Evolutionary conservation across 2,888 invertebrate species (phyloP), one percentile per base, ranked within the genome.

Genomic region (Napeogenes inachia): DNA sequence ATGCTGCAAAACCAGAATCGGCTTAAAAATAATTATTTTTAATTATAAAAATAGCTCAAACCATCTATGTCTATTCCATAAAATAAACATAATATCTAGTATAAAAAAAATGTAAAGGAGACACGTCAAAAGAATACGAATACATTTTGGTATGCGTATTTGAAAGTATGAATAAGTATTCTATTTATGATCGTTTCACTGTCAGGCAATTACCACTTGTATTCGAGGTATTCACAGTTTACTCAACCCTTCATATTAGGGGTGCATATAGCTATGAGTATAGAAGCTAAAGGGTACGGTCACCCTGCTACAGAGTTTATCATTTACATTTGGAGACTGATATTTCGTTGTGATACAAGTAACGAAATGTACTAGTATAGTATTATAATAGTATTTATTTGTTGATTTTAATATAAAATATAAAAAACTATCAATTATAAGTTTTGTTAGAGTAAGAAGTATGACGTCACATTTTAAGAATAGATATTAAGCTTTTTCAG

Each of bases 121-220:
- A 21, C 21, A 21, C 21, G 21, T 21, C 21, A 1, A 21, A 21
- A 21, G 21, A 21, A 21, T 21, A 21, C 21, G 10, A 42, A 10
- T 42, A 42, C 42, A 42, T 42, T 42, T 8, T 42, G 42, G 42
- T 42, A 35, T 35, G 42, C 42, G 10, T 42, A 42, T 42, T 42
- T 12, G 5, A 12, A 10, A 10, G 1, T 42, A 42, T 42, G 35
- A 42, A 42, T 8, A 42, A 42, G 50, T 50, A 50, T 50, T 30
- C 50, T 30, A 50, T 30, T 50, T 30, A 50, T 50, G 30, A 30
- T 30, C 21, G 21, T 21, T 30, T n/a, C 21, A 13, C 47, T 21
- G 47, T 47, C 35, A 6, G 42, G n/a, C 50, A 50, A 50, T 50
- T 50, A 50, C 50, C 50, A 50, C 50, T 50, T 50, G 50, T 50